Conservation (phyloP, 2,888 invertebrate genomes). For the Clivina fossor region DNA sequence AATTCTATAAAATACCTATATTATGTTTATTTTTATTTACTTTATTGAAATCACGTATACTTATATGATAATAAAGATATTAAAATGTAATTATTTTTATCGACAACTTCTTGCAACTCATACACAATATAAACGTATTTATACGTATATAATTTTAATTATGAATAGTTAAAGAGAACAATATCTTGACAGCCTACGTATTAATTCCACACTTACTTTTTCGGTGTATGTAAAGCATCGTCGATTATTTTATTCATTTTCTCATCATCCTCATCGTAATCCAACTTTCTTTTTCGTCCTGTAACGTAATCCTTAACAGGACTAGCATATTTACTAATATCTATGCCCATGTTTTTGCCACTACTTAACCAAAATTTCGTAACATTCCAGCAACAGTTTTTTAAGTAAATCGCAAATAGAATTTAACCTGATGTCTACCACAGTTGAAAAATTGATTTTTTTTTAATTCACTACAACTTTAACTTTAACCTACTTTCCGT, state of each 20-base stretch:
- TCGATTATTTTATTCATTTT: conserved; percentile 58
- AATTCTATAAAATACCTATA: too few species aligned
- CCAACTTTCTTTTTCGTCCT: conserved; percentile 60
- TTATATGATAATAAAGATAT: too few species aligned
- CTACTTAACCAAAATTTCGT: conserved; percentile 2
- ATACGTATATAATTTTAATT: too few species aligned
- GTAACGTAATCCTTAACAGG: conserved; percentile 53
- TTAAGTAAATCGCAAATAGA: conserved; percentile 1
- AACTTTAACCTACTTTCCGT: background rate
- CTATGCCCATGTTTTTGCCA: conserved; percentile 53
- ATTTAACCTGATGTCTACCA: background rate
- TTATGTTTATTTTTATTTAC: too few species aligned
- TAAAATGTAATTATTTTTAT: too few species aligned
- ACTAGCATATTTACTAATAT: conserved; percentile 49
- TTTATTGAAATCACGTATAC: too few species aligned
- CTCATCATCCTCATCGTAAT: conserved; percentile 56
- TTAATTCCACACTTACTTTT: too few species aligned
- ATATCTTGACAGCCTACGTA: too few species aligned
- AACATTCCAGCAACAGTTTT: conserved; percentile 38
- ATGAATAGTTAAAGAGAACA: too few species aligned
- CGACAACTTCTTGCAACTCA: too few species aligned
- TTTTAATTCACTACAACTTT: too few species aligned
- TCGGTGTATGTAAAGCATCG: conserved; percentile 62
- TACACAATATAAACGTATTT: too few species aligned
- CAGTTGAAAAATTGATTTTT: background rate